Evolutionary conservation across 2,113 vertebrate species (phyloP).

Genomic region (Vulpes ferrilata): DNA sequence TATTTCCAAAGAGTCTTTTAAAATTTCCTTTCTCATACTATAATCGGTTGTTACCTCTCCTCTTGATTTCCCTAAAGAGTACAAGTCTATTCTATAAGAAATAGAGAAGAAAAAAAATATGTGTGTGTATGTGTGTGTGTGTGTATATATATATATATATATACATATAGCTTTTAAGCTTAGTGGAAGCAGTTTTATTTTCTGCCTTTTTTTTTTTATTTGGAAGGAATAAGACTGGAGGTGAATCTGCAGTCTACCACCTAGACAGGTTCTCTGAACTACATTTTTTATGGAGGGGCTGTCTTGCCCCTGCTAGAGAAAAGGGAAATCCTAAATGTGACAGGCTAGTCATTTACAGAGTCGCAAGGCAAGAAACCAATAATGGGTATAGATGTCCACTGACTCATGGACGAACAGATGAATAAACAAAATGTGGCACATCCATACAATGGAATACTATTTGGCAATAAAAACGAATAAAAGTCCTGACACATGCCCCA

Average conservation of each 20-base stretch:
- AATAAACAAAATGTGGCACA: accelerated
- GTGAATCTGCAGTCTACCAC: neutral
- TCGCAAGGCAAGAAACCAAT: neutral
- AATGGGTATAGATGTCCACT: accelerated
- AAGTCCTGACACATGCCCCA: accelerated
- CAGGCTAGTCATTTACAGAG: neutral
- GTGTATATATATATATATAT: neutral
- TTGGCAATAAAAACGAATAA: accelerated
- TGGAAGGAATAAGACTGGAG: neutral
- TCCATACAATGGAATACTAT: accelerated
- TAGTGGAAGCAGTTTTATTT: neutral
- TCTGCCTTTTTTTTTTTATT: neutral
- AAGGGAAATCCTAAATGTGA: neutral
- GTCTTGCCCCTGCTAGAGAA: neutral
- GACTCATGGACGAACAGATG: no score
- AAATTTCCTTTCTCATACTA: constrained; percentile 75
- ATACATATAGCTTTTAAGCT: constrained; percentile 37
- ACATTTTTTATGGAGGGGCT: neutral
- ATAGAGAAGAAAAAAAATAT: neutral
- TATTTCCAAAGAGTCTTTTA: constrained; percentile 79
- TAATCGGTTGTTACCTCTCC: constrained; percentile 75
- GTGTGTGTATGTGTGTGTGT: neutral
- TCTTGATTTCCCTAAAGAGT: constrained; percentile 81
- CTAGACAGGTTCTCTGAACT: neutral
- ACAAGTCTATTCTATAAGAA: constrained; percentile 73